These are phyloP conservation scores for Protonemura montana DNA, from an alignment of 2,888 invertebrate genomes.

Conservation along the genomic window DNA sequence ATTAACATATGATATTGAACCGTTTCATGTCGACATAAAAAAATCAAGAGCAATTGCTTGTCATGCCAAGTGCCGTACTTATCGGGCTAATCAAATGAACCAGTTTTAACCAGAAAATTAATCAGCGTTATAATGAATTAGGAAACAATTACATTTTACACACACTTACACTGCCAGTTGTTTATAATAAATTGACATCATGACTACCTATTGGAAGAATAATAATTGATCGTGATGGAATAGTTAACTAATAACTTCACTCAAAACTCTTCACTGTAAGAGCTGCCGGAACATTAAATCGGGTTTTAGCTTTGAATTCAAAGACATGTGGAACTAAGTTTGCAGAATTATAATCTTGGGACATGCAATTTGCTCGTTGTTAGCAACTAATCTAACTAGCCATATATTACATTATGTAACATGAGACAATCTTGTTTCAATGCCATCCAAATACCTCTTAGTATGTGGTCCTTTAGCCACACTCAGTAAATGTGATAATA, in stretches of 20 bases:
- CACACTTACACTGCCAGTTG: slow-evolving; percentile 7
- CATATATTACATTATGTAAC: slow-evolving; percentile 40
- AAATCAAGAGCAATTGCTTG: slow-evolving; percentile 35
- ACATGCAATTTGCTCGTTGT: slow-evolving; percentile 31
- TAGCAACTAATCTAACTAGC: slow-evolving; percentile 28
- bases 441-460: slow-evolving; percentile 46
- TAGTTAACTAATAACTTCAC: background rate
- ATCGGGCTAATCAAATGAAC: background rate
- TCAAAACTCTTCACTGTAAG: background rate
- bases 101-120: background rate
- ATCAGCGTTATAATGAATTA: background rate
- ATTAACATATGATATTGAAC: slow-evolving; percentile 8
- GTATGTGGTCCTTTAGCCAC: slow-evolving; percentile 28
- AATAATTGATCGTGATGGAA: background rate
- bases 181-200: background rate
- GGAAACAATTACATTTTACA: slow-evolving; percentile 14
- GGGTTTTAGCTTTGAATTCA: background rate
- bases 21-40: slow-evolving; percentile 34
- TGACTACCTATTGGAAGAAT: slow-evolving; percentile 2
- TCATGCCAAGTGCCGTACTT: background rate
- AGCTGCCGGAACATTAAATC: background rate
- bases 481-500: slow-evolving; percentile 41
- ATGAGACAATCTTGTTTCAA: slow-evolving; percentile 47
- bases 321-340: background rate
- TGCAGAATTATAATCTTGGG: slow-evolving; percentile 8